Evolutionary conservation across 2,888 invertebrate genomes (phyloP), one percentile per base, ranked within the genome.

Genomic region (Hoplodrina blanda): DNA sequence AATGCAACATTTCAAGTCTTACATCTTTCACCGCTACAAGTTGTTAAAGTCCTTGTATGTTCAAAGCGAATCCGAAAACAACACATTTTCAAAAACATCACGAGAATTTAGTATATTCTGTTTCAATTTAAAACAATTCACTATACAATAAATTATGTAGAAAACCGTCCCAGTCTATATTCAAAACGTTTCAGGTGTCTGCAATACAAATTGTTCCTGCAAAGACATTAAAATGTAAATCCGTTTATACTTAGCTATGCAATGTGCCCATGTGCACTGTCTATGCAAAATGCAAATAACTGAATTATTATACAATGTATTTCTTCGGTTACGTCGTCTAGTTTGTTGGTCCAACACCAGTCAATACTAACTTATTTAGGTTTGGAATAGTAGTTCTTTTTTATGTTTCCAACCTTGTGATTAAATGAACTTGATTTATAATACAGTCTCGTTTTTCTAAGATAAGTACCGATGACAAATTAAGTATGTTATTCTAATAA

Each of bases 221-320:
- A 82, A 85, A 85, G 83, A 86, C 85, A 88, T 88, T 89, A 86
- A 86, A 84, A 89, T 89, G 88, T 84, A 88, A 89, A 89, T 89
- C 84, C 80, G 82, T 84, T 88, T 86, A 87, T 82, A 83, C 81
- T 84, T 85, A 81, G 80, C 76, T 82, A 85, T 84, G 83, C 85
- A 80, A 83, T 85, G 78, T 80, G 78, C 76, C 72, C 73, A 76
- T 76, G 79, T 81, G 79, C 79, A 78, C 67, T 80, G 76, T 83
- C 78, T 81, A 77, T 82, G 81, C 68, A 78, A 76, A 73, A 82
- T 82, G 80, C 76, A 79, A 87, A 87, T 87, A 87, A 73, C 79
- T 60, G 52, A 72, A 72, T 79, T 79, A 82, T 80, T 73, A 67
- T 69, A 78, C 68, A 59, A 68, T 78, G 60, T 66, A 74, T 81